A percentile compares a stretch with the other conserved stretches of the same genome.
Evolutionary conservation across 2,113 vertebrate genomes (phyloP).

Genomic region (Carassius carassius): DNA sequence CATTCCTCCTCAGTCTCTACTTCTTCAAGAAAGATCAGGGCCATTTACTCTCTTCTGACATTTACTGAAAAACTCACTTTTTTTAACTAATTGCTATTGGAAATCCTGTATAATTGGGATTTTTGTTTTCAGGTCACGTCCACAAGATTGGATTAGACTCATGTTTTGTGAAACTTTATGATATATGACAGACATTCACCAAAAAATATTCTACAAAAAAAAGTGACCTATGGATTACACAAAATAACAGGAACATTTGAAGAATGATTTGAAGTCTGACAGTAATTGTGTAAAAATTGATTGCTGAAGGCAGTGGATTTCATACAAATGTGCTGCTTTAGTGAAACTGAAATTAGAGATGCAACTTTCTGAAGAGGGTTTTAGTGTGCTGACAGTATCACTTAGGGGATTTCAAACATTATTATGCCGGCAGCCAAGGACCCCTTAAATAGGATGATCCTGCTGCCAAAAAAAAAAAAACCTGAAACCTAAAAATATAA

Average conservation of each 20-base stretch:
- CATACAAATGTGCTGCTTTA: neutral
- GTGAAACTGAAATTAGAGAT: neutral
- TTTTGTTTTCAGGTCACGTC: neutral
- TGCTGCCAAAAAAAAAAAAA: neutral
- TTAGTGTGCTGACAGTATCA: constrained; percentile 1
- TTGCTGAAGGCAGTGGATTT: neutral
- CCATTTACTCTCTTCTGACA: neutral
- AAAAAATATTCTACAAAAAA: neutral
- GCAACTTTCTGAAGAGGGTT: neutral
- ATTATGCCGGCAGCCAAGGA: neutral
- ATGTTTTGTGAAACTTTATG: neutral
- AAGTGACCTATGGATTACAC: neutral
- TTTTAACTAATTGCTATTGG: neutral
- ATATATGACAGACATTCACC: neutral
- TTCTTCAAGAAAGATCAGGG: neutral
- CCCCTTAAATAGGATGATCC: neutral
- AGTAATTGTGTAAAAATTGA: neutral
- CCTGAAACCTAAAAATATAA: neutral
- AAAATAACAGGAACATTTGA: constrained; percentile 10
- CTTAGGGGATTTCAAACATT: neutral
- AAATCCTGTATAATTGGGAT: neutral
- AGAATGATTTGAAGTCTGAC: neutral
- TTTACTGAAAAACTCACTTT: neutral
- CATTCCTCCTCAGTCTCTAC: constrained; percentile 6
- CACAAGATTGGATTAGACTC: neutral